Conservation (phyloP, 2,797 vertebrate genomes). For the Cyclura pinguis region DNA sequence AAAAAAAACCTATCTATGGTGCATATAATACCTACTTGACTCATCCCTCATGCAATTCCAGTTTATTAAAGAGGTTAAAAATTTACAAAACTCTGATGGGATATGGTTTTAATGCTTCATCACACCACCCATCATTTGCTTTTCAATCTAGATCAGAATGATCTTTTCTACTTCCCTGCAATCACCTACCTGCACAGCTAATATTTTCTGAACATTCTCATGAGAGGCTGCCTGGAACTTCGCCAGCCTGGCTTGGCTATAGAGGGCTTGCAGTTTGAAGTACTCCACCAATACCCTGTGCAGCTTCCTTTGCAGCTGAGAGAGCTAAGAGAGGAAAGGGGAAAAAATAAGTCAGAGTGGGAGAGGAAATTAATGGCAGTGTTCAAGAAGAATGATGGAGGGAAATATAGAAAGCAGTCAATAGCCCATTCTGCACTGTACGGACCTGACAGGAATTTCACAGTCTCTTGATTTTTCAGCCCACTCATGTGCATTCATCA, state of each 20-base stretch:
- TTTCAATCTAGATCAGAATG: constrained; percentile 86
- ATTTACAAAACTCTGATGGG: constrained; percentile 86
- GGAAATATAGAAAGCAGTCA: constrained; percentile 99
- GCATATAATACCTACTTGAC: constrained; percentile 78
- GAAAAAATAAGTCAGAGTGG: constrained; percentile 92
- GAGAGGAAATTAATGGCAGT: constrained; percentile 99
- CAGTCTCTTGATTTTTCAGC: constrained; percentile 99
- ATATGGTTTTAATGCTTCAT: constrained; percentile 86
- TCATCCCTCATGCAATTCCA: constrained; percentile 83
- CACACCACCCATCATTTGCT: constrained; percentile 86
- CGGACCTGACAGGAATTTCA: constrained; percentile 99
- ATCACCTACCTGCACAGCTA: constrained; percentile 96
- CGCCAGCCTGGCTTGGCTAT: constrained; percentile 90
- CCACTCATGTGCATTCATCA: constrained; percentile 99
- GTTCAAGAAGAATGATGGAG: constrained; percentile 99
- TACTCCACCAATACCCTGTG: constrained; percentile 85
- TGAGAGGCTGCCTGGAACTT: constrained; percentile 91
- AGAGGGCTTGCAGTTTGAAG: constrained; percentile 87
- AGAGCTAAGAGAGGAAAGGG: constrained; percentile 83
- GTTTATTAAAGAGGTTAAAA: constrained; percentile 88
- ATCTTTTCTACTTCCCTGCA: constrained; percentile 81
- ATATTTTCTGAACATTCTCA: constrained; percentile 94
- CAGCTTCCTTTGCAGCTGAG: constrained; percentile 90
- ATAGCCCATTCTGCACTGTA: constrained; percentile 99
- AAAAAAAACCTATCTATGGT: constrained; percentile 56